Percentiles rank a stretch among this genome's conserved stretches.
phyloP scores from a whole-genome alignment of 64 coral and sea anemone genomes.

The Exaiptasia diaphana region DNA sequence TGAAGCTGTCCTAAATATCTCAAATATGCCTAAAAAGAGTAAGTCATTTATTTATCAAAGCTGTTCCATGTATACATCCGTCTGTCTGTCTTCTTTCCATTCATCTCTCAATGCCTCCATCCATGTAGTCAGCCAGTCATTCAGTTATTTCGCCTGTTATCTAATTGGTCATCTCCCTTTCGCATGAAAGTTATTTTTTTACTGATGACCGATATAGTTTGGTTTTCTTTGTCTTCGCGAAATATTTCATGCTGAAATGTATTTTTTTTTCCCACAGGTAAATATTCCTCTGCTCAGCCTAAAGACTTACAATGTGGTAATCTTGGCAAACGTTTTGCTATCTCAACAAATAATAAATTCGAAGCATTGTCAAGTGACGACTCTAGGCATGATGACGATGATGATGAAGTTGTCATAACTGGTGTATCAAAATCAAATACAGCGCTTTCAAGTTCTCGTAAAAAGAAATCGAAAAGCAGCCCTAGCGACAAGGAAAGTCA shows the following conservation, averaged over 20 bases:
- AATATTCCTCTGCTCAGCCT: background rate
- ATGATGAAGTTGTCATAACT: background rate
- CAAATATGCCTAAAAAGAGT: background rate
- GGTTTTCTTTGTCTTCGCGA: background rate
- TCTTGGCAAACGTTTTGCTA: background rate
- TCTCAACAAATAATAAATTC: background rate
- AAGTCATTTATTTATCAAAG: background rate
- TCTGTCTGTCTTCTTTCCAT: background rate
- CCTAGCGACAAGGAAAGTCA: background rate
- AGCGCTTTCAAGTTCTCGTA: too few species aligned
- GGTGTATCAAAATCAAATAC: background rate
- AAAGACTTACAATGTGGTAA: background rate
- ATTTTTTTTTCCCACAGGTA: background rate
- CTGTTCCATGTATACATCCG: background rate
- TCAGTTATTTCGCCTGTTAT: background rate
- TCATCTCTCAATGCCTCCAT: background rate
- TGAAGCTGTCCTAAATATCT: constrained; percentile 9
- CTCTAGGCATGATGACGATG: background rate
- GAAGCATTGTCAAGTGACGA: background rate
- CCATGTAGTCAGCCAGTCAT: background rate
- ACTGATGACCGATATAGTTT: background rate
- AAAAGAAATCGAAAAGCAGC: background rate
- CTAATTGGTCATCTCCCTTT: background rate
- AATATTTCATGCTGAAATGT: background rate
- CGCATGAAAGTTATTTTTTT: background rate